Conservation (phyloP, 2,797 vertebrate species). For the Malurus splendens region DNA sequence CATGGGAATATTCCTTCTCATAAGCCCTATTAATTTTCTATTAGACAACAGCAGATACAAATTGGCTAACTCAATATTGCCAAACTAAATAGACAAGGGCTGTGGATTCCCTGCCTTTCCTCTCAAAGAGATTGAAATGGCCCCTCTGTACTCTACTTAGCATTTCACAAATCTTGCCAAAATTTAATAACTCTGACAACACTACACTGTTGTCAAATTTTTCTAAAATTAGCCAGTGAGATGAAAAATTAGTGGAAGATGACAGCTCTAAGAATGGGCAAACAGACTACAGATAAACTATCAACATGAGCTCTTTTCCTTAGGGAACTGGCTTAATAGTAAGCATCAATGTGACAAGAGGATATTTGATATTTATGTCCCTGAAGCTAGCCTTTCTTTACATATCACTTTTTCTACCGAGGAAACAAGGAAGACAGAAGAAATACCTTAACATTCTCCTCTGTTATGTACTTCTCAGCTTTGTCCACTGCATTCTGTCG, state of each 20-base stretch:
- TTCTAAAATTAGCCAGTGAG: neutral
- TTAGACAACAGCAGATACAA: neutral
- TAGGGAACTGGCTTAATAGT: neutral
- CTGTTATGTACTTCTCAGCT: slow-evolving; percentile 87
- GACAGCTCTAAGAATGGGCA: neutral
- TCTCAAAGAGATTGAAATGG: neutral
- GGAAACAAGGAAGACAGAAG: neutral
- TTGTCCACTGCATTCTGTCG: slow-evolving; percentile 86
- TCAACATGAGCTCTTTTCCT: neutral
- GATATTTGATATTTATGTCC: neutral
- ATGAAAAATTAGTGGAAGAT: neutral
- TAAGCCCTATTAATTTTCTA: neutral
- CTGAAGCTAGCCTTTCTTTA: neutral
- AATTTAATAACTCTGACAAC: neutral
- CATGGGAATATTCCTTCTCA: neutral
- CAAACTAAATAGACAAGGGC: neutral
- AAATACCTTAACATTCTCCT: slow-evolving; percentile 93
- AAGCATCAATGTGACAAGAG: neutral
- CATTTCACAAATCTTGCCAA: neutral
- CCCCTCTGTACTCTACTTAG: neutral
- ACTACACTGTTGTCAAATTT: neutral
- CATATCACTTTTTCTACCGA: neutral
- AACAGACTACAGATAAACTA: neutral
- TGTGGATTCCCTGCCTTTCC: neutral
- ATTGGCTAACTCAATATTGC: neutral